phyloP scores from a whole-genome alignment of 2,113 vertebrate genomes.

The Ammodramus savannarum region DNA sequence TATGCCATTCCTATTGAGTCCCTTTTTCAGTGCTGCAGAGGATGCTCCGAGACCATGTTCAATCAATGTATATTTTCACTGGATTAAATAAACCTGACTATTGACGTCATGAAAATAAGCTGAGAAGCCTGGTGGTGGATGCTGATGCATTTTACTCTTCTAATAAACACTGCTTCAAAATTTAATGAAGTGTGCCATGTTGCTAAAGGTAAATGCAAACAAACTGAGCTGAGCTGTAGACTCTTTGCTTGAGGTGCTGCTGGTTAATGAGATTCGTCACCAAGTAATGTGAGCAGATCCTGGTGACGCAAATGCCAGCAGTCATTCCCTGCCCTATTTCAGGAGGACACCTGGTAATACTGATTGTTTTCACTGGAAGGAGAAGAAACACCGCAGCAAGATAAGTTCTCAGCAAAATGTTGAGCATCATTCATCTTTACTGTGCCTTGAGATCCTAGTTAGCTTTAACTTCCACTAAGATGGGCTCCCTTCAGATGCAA shows the following conservation, averaged over 20 bases:
- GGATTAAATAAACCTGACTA: slow-evolving; percentile 20
- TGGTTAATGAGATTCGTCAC: not conserved
- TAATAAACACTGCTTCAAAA: slow-evolving; percentile 12
- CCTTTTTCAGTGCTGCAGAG: not conserved
- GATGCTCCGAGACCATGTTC: not conserved
- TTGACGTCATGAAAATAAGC: slow-evolving; percentile 42
- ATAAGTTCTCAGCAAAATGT: not conserved
- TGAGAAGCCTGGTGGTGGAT: not conserved
- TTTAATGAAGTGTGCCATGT: not conserved
- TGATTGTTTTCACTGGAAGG: not conserved
- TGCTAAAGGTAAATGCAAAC: slow-evolving; percentile 33
- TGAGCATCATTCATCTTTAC: not conserved
- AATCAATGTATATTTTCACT: slow-evolving; percentile 52
- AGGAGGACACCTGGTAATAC: not conserved
- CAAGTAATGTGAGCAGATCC: not conserved
- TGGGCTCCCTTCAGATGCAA: not conserved
- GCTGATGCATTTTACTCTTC: not conserved
- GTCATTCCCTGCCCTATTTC: not conserved
- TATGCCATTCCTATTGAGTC: not conserved
- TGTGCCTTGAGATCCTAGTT: not conserved
- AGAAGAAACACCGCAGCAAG: not conserved
- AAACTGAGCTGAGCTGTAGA: not conserved
- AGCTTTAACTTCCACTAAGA: not conserved
- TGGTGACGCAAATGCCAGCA: slow-evolving; percentile 5
- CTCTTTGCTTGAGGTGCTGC: not conserved